Base-by-base conservation (phyloP, 2,797 vertebrate species). In the Botia almorhae region DNA sequence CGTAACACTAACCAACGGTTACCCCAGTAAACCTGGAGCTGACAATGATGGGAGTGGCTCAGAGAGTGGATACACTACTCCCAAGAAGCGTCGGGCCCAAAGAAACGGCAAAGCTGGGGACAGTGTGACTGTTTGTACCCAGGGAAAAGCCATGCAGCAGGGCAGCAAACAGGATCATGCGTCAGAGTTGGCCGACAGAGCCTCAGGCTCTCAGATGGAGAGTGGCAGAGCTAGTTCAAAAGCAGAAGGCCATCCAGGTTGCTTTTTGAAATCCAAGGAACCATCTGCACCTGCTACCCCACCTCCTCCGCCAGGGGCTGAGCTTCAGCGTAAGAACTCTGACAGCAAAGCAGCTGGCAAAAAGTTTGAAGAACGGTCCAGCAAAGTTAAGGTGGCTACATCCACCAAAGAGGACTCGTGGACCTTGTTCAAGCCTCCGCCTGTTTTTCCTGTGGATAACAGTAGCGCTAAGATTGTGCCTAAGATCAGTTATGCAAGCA, bases 401-500 rank as follows among this genome's bases (percentile, higher is more conserved):
- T 91, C 95, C 0, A 91, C 96, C 83, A 98, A 97, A 93, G 98
- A 99, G 93, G 98, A 99, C 86, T 96, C 97, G 0, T 99, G 98
- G 98, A 98, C 96, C 89, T 95, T 99, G 82, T 99, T 99, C 91
- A 99, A 98, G 91, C 98, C 97, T 21, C 98, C 97, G 48, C 97
- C 97, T 11, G 98, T 97, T 90, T 99, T 99, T 93, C 98, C 98
- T 89, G 98, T 99, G 94, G 97, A 99, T 93, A 99, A 99, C 89
- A 99, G 98, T 94, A 99, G 98, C 88, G 98, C 98, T 91, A 99
- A 98, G 95, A 99, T 98, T 67, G 97, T 99, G 94, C 97, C 98
- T 91, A 99, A 99, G 95, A 99, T 99, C 92, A 99, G 98, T 98
- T 99, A 99, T 96, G 98, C 98, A 96, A 99, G 98, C 91, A 99